A percentile compares a stretch with the other conserved stretches of the same genome.
These are phyloP conservation scores for Atta texana DNA, from an alignment of 1,140 invertebrate genomes.

Conservation along the genomic window DNA sequence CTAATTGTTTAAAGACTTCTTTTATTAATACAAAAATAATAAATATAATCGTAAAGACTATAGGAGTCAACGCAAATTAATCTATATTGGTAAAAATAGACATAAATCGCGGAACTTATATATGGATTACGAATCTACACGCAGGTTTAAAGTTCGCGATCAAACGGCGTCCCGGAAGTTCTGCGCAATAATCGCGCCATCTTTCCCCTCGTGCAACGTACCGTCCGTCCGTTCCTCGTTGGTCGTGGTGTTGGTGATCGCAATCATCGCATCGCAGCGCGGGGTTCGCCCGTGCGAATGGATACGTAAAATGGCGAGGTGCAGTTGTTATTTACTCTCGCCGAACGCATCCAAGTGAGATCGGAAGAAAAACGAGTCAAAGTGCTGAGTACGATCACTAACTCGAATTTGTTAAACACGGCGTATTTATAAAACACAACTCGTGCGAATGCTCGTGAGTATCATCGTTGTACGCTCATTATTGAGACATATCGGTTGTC, in stretches of 20 bases:
- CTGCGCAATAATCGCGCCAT: conserved; percentile 72
- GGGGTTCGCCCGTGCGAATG: conserved; percentile 69
- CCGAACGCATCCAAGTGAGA: conserved; percentile 66
- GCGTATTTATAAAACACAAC: background rate
- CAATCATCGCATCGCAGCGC: conserved; percentile 30
- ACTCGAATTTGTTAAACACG: background rate
- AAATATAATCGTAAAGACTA: no score
- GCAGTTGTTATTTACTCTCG: conserved; percentile 78
- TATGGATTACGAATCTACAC: background rate
- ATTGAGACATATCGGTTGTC: conserved; percentile 42
- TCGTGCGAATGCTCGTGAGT: conserved; percentile 60
- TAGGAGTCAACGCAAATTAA: no score
- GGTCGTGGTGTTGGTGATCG: conserved; percentile 22
- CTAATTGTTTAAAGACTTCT: no score
- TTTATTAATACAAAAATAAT: no score
- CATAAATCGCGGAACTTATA: background rate
- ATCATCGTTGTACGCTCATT: conserved; percentile 58
- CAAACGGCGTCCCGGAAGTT: conserved; percentile 54
- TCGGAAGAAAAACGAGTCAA: background rate
- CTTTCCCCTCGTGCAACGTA: conserved; percentile 40
- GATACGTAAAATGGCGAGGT: conserved; percentile 79
- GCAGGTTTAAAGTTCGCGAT: conserved; percentile 58
- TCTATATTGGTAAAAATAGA: background rate
- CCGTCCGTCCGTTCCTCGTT: conserved; percentile 13
- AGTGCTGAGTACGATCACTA: background rate